Base-by-base conservation (phyloP, 2,113 vertebrate species). In the Cnemophilus loriae region DNA sequence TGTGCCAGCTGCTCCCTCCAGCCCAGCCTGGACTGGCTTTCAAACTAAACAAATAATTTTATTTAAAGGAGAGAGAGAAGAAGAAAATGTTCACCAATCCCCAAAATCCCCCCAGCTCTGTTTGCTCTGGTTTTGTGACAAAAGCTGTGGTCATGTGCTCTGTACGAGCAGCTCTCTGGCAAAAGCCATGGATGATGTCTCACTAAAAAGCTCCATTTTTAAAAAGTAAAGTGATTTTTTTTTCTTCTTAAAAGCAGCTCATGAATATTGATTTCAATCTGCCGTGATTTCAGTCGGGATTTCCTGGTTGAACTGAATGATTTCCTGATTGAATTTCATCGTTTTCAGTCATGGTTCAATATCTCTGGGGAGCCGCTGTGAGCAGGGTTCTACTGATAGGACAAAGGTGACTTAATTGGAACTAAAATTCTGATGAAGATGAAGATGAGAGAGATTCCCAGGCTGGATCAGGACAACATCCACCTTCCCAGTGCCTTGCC, bases 11-110 rank as follows among this genome's bases (percentile, higher is more conserved):
- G 90, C 88, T 90, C 57, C 75, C 79, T 24, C 42, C 30, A 93
- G 90, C 70, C 90, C 80, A 47, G 89, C 37, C 9, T 53, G 86
- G 61, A 89, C 95, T 93, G 46, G 74, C 84, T 97, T 96, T 96
- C 96, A 95, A 96, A 70, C 71, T 63, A 95, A 97, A 96, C 89
- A 95, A 95, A 96, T 95, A 93, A 84, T 95, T 95, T 89, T 68
- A 93, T 89, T 95, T 89, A 4, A 74, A 84, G 80, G 56, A 93
- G 41, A 42, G n/a, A 71, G 30, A 60, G 75, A 83, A 95, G 71
- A 49, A 75, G 78, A 90, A 95, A 89, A 90, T 27, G 44, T 94
- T 92, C 85, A 76, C 33, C 64, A n/a, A 33, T 5, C 17, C 2
- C 15, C 44, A 44, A 52, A 0, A 22, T 55, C 39, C 83, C 73